These are phyloP conservation scores for Callospermophilus lateralis DNA, from an alignment of 2,113 vertebrate genomes.

Conservation along the genomic window DNA sequence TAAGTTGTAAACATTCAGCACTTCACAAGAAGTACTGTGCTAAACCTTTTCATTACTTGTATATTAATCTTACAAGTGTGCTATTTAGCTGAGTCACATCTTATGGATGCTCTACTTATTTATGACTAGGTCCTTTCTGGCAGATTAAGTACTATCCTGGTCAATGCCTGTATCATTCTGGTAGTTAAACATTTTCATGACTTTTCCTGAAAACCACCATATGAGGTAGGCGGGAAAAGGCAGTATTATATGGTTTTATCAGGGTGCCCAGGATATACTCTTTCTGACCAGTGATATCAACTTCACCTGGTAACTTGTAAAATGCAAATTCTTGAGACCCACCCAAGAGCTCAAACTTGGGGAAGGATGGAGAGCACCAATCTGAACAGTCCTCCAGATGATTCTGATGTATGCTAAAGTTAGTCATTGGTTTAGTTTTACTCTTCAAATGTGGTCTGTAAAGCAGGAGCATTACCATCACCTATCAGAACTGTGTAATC, in stretches of 20 bases:
- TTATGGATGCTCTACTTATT: neutral
- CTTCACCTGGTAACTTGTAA: neutral
- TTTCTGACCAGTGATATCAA: neutral
- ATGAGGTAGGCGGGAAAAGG: neutral
- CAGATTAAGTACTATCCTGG: neutral
- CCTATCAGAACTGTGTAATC: neutral
- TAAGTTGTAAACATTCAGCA: neutral
- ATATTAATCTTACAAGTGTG: neutral
- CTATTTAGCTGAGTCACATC: neutral
- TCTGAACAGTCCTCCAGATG: neutral
- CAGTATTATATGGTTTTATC: neutral
- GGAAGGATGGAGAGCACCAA: no score
- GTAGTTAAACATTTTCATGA: neutral
- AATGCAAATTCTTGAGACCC: slow-evolving; percentile 4
- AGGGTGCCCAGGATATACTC: neutral
- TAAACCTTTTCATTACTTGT: neutral
- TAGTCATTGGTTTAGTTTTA: neutral
- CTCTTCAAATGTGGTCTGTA: neutral
- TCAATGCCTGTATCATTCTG: neutral
- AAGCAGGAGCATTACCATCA: neutral
- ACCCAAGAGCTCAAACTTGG: neutral
- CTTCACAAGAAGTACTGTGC: neutral
- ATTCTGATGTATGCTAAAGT: neutral
- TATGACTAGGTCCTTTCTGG: neutral
- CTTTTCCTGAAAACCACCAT: slow-evolving; percentile 3